A percentile compares a stretch with the other conserved stretches of the same genome.
These are phyloP conservation scores for Peromyscus eremicus DNA, from an alignment of 2,797 vertebrate species.

Conservation along the genomic window DNA sequence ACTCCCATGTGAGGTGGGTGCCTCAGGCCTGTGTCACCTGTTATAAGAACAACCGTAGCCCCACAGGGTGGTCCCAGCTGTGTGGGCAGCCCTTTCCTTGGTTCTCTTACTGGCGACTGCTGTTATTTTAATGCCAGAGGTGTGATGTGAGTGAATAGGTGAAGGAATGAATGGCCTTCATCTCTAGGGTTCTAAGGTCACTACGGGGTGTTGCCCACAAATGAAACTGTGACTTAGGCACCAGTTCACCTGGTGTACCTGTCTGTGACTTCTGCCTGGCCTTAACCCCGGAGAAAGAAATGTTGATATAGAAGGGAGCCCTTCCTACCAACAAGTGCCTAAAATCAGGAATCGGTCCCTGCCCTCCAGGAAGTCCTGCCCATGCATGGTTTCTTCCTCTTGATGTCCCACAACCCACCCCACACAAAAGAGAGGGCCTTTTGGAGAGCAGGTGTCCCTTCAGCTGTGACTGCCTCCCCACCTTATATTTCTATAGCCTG, in stretches of 20 bases:
- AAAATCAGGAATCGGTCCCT: not conserved
- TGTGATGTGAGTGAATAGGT: not conserved
- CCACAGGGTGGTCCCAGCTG: not conserved
- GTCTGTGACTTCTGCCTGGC: not conserved
- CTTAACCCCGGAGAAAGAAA: not conserved
- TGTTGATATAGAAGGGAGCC: not conserved
- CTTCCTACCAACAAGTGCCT: not conserved
- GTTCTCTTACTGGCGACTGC: not conserved
- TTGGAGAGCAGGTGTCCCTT: not conserved
- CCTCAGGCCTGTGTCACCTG: no score
- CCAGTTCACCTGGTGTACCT: not conserved
- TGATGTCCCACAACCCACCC: rapidly evolving
- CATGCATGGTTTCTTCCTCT: not conserved
- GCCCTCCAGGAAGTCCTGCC: not conserved
- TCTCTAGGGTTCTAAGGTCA: not conserved
- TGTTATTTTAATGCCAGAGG: not conserved
- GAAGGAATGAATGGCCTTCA: not conserved
- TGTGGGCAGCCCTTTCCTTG: not conserved
- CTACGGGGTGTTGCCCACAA: not conserved
- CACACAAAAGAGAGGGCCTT: not conserved
- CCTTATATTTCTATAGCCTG: not conserved
- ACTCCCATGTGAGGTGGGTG: not conserved
- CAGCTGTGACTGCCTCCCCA: not conserved
- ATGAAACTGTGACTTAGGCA: not conserved
- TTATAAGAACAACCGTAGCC: not conserved